Percentiles rank a stretch among this genome's conserved stretches.
These are phyloP conservation scores for Sarcophaga peregrina DNA, from an alignment of 1,140 invertebrate species.

Conservation along the genomic window DNA sequence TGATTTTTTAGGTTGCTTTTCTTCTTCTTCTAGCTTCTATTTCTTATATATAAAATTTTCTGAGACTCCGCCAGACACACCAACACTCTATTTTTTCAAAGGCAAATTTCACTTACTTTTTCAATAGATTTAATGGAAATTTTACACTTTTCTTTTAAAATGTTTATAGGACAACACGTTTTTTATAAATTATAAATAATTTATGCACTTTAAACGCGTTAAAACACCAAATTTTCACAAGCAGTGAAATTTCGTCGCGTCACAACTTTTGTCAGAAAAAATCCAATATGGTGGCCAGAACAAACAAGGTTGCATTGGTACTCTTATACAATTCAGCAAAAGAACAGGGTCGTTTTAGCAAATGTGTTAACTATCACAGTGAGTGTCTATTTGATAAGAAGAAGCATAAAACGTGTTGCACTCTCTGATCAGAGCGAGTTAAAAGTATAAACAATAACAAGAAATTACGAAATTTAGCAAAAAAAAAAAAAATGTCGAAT, in stretches of 20 bases:
- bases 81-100: slow-evolving; percentile 46
- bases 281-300: slow-evolving; percentile 53
- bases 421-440: too few relatives aligned
- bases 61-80: slow-evolving; percentile 36
- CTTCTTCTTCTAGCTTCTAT: slow-evolving; percentile 19
- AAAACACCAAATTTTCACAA: slow-evolving; percentile 54
- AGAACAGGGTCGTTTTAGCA: too few relatives aligned
- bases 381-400: too few relatives aligned
- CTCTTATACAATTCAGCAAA: too few relatives aligned
- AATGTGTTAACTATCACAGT: too few relatives aligned
- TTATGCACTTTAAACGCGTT: slow-evolving; percentile 52
- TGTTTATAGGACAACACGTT: slow-evolving; percentile 59
- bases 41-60: slow-evolving; percentile 25
- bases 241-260: slow-evolving; percentile 49
- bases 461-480: slow-evolving; percentile 1
- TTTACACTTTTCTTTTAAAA: slow-evolving; percentile 50
- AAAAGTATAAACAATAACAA: slow-evolving; percentile 31
- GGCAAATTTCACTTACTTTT: slow-evolving; percentile 52
- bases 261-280: slow-evolving; percentile 43
- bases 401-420: too few relatives aligned
- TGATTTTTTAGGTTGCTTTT: slow-evolving; percentile 31
- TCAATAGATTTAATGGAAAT: slow-evolving; percentile 46
- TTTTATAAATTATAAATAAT: slow-evolving; percentile 50
- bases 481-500: slow-evolving; percentile 42
- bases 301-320: not conserved